Evolutionary conservation across 2,113 vertebrate genomes (phyloP).

Genomic region (Sminthopsis crassicaudata): DNA sequence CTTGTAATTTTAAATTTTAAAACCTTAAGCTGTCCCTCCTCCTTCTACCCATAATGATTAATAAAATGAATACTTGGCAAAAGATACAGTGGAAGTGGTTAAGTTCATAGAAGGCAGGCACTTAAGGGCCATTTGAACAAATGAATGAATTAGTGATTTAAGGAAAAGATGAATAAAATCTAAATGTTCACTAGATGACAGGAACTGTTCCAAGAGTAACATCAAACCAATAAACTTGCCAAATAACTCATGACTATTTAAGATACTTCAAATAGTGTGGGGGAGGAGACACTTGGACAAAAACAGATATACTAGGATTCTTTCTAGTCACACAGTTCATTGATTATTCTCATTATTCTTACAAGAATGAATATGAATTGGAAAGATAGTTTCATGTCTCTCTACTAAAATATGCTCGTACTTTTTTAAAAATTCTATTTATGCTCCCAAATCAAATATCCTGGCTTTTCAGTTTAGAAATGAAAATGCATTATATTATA

Average conservation of each 20-base stretch:
- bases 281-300: neutral
- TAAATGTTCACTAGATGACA: neutral
- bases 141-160: neutral
- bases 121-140: neutral
- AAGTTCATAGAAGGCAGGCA: neutral
- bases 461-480: neutral
- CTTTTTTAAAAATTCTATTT: neutral
- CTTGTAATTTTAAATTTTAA: neutral
- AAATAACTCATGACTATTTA: neutral
- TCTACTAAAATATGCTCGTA: neutral
- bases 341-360: neutral
- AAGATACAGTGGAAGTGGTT: neutral
- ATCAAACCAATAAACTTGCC: neutral
- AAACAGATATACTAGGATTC: neutral
- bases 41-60: neutral
- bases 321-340: neutral
- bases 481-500: conserved; percentile 27
- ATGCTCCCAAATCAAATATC: conserved; percentile 28
- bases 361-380: neutral
- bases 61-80: neutral
- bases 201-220: neutral
- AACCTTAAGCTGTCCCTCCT: neutral
- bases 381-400: neutral
- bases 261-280: neutral
- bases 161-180: neutral